Base-by-base conservation (phyloP, 1,140 invertebrate genomes). In the Zaprionus ghesquierei region DNA sequence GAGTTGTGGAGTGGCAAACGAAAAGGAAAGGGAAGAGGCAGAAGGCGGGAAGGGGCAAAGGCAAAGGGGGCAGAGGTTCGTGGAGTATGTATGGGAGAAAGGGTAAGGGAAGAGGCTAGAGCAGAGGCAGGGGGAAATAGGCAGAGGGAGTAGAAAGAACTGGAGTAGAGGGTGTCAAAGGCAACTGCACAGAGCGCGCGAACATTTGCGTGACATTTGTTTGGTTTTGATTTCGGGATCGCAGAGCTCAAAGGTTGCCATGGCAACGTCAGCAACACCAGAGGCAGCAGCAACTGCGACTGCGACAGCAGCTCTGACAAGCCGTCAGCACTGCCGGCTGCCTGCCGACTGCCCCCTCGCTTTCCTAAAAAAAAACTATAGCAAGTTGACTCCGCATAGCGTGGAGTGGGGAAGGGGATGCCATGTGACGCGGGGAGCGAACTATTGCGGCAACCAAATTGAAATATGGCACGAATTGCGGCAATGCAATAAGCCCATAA, bases 381-480 rank as follows among this genome's bases (percentile, higher is more conserved):
- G 35, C 35, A 41, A 41, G n/a, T 41, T 41, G 35, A 38, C 35
- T 15, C 22, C 25, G 27, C 5, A 6, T 35, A 49, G 33, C 49
- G 35, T 25, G 55, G 27, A 41, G 38, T 58, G 2, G 9, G 15
- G 31, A n/a, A 53, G 33, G 41, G 35, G 33, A 31, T 33, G 33
- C 9, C 63, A 68, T 58, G n/a, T n/a, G n/a, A n/a, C n/a, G n/a
- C n/a, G n/a, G n/a, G 59, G 46, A 53, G 54, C 54, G 69, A 77
- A 78, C 77, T 64, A 61, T 77, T 78, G 75, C 77, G 66, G 60
- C 71, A 62, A 35, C 49, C 56, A 81, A 86, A 86, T 81, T 81
- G 78, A 86, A 86, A 87, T 86, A 86, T 87, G 68, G 70, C 82
- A 81, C 80, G 75, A 86, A 86, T 75, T 85, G 81, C 81, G 81